These are phyloP conservation scores for Geotrypetes seraphini DNA, from an alignment of 2,797 vertebrate species.

Conservation along the genomic window DNA sequence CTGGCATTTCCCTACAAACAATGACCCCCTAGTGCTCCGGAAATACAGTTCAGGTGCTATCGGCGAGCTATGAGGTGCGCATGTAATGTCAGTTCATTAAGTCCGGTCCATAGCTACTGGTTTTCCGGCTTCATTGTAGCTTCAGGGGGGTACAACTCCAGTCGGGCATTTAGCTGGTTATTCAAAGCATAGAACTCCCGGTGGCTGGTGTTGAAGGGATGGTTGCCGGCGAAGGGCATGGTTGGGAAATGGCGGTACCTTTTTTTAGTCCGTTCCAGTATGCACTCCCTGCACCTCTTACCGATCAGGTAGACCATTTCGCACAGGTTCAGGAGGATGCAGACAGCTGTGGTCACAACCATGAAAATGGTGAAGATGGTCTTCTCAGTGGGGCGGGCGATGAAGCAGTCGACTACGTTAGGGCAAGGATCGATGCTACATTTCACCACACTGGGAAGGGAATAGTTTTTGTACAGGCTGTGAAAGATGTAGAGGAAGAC, in stretches of 20 bases:
- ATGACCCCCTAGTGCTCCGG: no score
- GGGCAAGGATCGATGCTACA: constrained; percentile 74
- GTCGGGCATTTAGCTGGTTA: no score
- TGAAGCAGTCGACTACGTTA: constrained; percentile 76
- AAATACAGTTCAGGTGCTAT: no score
- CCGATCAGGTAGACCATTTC: constrained; percentile 73
- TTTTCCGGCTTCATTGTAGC: no score
- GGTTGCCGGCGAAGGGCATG: not conserved
- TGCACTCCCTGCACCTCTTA: constrained; percentile 54
- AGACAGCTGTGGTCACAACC: constrained; percentile 65
- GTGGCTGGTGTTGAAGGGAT: accelerated
- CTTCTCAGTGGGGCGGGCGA: constrained; percentile 80
- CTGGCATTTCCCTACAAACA: no score
- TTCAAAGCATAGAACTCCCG: no score
- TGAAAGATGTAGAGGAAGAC: constrained; percentile 79
- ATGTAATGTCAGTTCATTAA: no score
- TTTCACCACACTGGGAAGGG: constrained; percentile 73
- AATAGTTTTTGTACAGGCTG: constrained; percentile 71
- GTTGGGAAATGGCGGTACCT: no score
- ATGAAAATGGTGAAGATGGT: constrained; percentile 84
- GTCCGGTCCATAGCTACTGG: no score
- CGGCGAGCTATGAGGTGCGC: no score
- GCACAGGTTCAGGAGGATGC: constrained; percentile 70
- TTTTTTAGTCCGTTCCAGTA: not conserved
- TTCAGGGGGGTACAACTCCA: no score